Percentiles rank a stretch among this genome's conserved stretches.
phyloP scores from a whole-genome alignment of 2,888 invertebrate species.

The Pachymerium ferrugineum region DNA sequence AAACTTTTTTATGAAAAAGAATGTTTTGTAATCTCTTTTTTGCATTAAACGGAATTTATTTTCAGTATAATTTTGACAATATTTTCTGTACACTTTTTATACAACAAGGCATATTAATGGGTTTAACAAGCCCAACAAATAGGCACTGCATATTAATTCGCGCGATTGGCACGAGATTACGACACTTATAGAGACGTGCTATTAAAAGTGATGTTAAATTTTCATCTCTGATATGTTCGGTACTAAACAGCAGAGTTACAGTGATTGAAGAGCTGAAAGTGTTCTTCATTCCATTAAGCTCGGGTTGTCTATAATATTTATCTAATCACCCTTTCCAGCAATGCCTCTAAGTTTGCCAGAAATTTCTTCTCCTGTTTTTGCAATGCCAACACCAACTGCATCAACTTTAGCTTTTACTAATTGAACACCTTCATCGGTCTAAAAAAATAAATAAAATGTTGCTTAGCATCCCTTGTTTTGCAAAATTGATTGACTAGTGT shows the following conservation, averaged over 20 bases:
- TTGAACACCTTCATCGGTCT: not conserved
- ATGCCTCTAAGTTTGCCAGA: not conserved
- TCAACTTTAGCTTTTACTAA: not conserved
- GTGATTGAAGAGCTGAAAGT: not conserved
- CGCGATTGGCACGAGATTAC: too few species aligned
- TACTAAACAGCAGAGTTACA: too few species aligned
- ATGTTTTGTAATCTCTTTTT: not conserved
- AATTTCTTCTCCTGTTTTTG: not conserved
- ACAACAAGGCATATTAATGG: not conserved
- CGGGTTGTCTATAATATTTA: not conserved
- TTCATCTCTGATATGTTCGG: too few species aligned
- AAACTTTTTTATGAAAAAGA: too few species aligned
- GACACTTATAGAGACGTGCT: too few species aligned
- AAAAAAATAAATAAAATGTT: not conserved
- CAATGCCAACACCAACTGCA: not conserved
- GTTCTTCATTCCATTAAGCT: not conserved
- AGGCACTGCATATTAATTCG: too few species aligned
- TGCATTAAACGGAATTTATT: slow-evolving; percentile 1
- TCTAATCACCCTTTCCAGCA: not conserved
- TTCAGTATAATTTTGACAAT: not conserved
- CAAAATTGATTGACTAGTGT: not conserved
- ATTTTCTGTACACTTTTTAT: not conserved
- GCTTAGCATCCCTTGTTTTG: not conserved
- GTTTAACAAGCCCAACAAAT: too few species aligned
- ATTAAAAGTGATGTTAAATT: too few species aligned